These are phyloP conservation scores for Lepidotrigona ventralis DNA, from an alignment of 1,140 invertebrate genomes.

Conservation along the genomic window DNA sequence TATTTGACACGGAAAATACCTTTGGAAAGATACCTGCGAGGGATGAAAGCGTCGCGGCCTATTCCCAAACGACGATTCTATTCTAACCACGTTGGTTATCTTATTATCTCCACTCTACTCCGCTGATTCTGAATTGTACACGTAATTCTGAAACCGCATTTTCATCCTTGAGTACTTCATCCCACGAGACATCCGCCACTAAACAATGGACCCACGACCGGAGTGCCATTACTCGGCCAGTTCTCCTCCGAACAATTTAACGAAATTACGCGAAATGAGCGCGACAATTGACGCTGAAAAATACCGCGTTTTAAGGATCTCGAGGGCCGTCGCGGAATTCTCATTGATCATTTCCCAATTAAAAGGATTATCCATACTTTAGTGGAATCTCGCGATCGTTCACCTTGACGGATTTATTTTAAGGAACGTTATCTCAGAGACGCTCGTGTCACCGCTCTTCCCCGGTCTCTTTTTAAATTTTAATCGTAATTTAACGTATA, in stretches of 20 bases:
- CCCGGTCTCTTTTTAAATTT: too few relatives aligned
- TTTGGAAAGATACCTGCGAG: slow-evolving; percentile 11
- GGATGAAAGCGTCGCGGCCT: slow-evolving; percentile 41
- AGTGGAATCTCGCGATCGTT: neutral
- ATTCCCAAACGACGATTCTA: slow-evolving; percentile 49
- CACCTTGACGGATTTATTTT: neutral
- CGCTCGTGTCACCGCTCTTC: neutral
- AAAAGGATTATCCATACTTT: neutral
- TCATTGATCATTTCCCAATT: neutral
- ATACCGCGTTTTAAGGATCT: neutral
- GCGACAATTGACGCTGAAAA: slow-evolving; percentile 17
- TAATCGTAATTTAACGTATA: too few relatives aligned
- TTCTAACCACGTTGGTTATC: slow-evolving; percentile 61
- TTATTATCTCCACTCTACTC: slow-evolving; percentile 56
- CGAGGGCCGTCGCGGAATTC: too few relatives aligned
- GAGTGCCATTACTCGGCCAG: slow-evolving; percentile 9
- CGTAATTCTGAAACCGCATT: slow-evolving; percentile 56
- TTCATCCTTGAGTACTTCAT: slow-evolving; percentile 54
- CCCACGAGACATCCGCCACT: slow-evolving; percentile 40
- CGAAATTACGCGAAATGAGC: slow-evolving; percentile 16
- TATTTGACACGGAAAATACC: slow-evolving; percentile 37
- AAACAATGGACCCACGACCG: slow-evolving; percentile 29
- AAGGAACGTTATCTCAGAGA: neutral
- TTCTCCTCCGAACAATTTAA: slow-evolving; percentile 25
- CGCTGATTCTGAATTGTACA: slow-evolving; percentile 58